Evolutionary conservation across 2,888 invertebrate genomes (phyloP), one percentile per base, ranked within the genome.

Genomic region (Drosophila anomalata): DNA sequence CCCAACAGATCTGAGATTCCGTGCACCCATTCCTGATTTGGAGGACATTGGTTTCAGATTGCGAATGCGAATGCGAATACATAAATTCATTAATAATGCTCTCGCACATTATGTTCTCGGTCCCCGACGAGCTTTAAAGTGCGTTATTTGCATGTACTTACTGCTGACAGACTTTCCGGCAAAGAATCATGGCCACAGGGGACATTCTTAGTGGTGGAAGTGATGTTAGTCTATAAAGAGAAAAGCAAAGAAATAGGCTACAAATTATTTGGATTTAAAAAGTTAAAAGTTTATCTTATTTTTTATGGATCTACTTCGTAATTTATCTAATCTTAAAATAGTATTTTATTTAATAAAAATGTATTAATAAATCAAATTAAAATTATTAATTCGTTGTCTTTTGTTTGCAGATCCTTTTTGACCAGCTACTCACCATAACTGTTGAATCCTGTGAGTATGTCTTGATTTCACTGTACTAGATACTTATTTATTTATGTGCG

Each of bases 1-100:
- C 54, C 72, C 31, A 5, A 11, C 57, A 59, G 51, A 56, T 39
- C 52, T 31, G 48, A 55, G 39, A 59, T 74, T 56, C 53, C 36
- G 65, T 74, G 62, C 53, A 48, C 54, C 58, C 57, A 29, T 29
- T 42, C 24, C 41, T 42, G 51, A 46, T 68, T 66, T 57, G 29
- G 31, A 33, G 51, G 12, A 50, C 9, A 26, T 61, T 29, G 29
- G 29, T 9, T 29, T 29, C 2, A 8, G 29, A 29, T 29, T 29
- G 29, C 39, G 54, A 57, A 65, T 55, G 78, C 60, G 67, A 78
- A 84, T 76, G 72, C 62, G 61, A 50, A 72, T 58, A 73, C 73
- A 72, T 73, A 73, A 80, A 80, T 76, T 71, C 81, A 81, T 81
- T 84, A 76, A 87, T 80, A 76, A 78, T 80, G 78, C 80, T 57